Percentiles rank a stretch among this genome's conserved stretches.
Conservation (phyloP, 2,797 vertebrate genomes). For the Heliangelus exortis region DNA sequence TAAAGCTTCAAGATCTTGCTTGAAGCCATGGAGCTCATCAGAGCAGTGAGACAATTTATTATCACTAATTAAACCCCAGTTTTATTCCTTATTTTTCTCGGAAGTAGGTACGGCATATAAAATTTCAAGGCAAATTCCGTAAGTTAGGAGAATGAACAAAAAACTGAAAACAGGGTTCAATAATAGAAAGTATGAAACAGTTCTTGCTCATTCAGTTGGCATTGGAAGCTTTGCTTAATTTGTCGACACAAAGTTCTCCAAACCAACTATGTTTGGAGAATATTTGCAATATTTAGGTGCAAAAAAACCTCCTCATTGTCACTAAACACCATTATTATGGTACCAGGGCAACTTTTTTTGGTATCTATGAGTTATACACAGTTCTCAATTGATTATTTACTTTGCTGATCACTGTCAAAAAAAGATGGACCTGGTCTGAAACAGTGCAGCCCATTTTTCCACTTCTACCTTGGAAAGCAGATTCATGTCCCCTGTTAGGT, state of each 20-base stretch:
- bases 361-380: accelerated
- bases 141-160: background rate
- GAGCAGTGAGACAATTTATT: background rate
- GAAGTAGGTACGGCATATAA: background rate
- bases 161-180: background rate
- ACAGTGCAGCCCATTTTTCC: background rate
- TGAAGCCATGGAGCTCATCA: background rate
- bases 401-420: background rate
- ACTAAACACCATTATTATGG: background rate
- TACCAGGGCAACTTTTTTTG: background rate
- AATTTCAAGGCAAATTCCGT: background rate
- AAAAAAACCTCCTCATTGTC: background rate
- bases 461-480: background rate
- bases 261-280: background rate
- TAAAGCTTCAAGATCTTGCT: background rate
- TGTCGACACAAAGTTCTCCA: background rate
- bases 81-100: background rate
- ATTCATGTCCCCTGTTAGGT: background rate
- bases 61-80: background rate
- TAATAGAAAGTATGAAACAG: background rate
- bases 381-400: background rate
- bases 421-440: background rate
- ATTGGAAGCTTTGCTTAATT: background rate
- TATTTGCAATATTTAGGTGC: background rate
- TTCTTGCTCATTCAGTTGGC: background rate